A percentile compares a stretch with the other conserved stretches of the same genome.
Conservation (phyloP, 2,888 invertebrate genomes). For the Ochropacha duplaris region DNA sequence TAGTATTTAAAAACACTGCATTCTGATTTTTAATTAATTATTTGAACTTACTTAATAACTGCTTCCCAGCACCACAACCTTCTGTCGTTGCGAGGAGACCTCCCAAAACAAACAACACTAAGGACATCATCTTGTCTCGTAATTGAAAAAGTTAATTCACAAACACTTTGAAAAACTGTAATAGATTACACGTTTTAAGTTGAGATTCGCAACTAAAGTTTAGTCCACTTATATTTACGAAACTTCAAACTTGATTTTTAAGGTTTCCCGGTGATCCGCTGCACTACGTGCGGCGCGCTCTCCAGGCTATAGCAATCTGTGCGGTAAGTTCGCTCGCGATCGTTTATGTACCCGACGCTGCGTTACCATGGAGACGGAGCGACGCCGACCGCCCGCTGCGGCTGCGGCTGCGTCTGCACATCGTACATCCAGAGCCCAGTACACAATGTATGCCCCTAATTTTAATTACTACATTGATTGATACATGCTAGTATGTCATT, state of each 20-base stretch:
- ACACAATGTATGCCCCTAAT: conserved; percentile 21
- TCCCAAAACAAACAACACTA: conserved; percentile 82
- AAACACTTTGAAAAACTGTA: conserved; percentile 71
- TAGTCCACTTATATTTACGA: conserved; percentile 77
- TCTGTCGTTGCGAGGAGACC: conserved; percentile 70
- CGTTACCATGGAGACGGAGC: conserved; percentile 73
- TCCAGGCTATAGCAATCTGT: conserved; percentile 72
- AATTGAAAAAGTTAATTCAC: conserved; percentile 55
- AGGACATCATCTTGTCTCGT: conserved; percentile 69
- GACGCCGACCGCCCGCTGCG: conserved; percentile 66
- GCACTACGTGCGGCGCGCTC: conserved; percentile 80
- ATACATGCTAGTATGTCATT: conserved; percentile 11
- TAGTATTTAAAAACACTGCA: neutral
- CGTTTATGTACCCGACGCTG: conserved; percentile 64
- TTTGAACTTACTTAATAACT: conserved; percentile 73
- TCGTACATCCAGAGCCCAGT: conserved; percentile 27
- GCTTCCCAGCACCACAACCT: conserved; percentile 75
- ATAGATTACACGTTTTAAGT: conserved; percentile 58
- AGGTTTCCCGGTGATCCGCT: conserved; percentile 71
- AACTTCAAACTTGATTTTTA: conserved; percentile 66
- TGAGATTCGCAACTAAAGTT: conserved; percentile 81
- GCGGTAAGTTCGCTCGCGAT: conserved; percentile 47
- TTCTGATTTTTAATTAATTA: conserved; percentile 6
- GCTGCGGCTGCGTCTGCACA: conserved; percentile 47
- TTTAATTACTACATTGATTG: conserved; percentile 21